Evolutionary conservation across 64 coral and sea anemone species (phyloP), one percentile per base, ranked within the genome.

Genomic region (Catalaphyllia jardinei): DNA sequence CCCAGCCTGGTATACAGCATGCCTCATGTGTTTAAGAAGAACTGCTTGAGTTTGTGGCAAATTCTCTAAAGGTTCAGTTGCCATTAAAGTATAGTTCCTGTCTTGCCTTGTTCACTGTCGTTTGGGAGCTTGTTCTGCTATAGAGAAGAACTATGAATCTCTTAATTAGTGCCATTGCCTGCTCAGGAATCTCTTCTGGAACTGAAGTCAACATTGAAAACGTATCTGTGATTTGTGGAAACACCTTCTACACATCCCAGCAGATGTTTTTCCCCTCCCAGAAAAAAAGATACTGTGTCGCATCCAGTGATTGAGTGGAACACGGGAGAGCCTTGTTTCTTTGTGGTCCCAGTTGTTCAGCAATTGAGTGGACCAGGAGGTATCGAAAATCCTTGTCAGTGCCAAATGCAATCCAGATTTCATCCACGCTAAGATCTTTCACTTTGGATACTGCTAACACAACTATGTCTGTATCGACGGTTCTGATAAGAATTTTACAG

Each of bases 231-330:
- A 88, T 72, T 49, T 88, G 30, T 61, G 86, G 71, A 62, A 76
- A 88, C 30, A 88, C 86, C 1, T 60, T 76, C 73, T 55, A 88
- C 9, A 22, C 11, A 35, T 88, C 86, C 86, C 86, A 88, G 71
- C 72, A 11, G 86, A 76, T 39, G 76, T 79, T 13, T 88, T 88
- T n/a, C 87, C 33, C 9, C 73, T 29, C 7, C 87, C 57, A 1
- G 27, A 74, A 20, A 89, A 89, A 89, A 89, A 4, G 74, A 89
- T 1, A 78, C 75, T 20, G 54, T 78, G 27, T 89, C 87, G 50
- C 86, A 88, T 3, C 86, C 86, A 8, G 88, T 79, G 51, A 89
- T 33, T 24, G 77, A 10, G 27, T 80, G 79, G 13, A 90, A 90
- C 57, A 82, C 38, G 77, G 89, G 54, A 75, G 57, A 5, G 29